Evolutionary conservation across 2,113 vertebrate species (phyloP).

Genomic region (Etheostoma spectabile): DNA sequence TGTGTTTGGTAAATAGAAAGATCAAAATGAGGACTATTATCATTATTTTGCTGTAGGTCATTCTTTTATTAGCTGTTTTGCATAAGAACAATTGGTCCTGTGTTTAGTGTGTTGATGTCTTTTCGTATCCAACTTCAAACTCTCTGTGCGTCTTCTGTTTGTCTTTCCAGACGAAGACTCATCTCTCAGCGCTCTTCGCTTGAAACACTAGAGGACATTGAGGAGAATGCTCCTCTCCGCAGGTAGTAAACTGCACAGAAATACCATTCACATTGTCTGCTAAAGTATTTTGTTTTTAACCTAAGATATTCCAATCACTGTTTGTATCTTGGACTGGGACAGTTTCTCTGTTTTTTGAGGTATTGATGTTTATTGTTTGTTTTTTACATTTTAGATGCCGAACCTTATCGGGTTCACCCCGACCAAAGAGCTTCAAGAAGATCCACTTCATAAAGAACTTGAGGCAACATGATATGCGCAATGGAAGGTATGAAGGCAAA

Average conservation of each 20-base stretch:
- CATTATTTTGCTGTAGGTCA: neutral
- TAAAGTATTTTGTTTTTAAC: neutral
- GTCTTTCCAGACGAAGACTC: constrained; percentile 88
- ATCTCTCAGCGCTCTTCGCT: constrained; percentile 98
- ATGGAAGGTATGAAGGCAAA: constrained; percentile 90
- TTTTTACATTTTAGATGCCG: constrained; percentile 88
- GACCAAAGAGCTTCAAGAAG: constrained; percentile 99
- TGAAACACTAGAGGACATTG: constrained; percentile 98
- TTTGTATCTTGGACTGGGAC: neutral
- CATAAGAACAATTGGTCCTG: constrained; percentile 3
- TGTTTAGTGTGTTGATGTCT: constrained; percentile 20
- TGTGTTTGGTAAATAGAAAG: neutral
- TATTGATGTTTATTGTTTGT: constrained; percentile 35
- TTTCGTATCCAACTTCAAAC: constrained; percentile 11
- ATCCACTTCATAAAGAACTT: constrained; percentile 99
- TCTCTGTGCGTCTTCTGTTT: constrained; percentile 25
- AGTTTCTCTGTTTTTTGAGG: neutral
- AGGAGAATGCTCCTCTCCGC: constrained; percentile 97
- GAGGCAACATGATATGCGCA: constrained; percentile 94
- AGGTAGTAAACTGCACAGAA: constrained; percentile 83
- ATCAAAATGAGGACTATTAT: neutral
- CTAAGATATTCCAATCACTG: neutral
- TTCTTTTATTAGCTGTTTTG: constrained; percentile 1
- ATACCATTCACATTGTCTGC: neutral
- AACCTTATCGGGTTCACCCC: constrained; percentile 98